phyloP scores from a whole-genome alignment of 2,113 vertebrate species.

The Panthera tigris region DNA sequence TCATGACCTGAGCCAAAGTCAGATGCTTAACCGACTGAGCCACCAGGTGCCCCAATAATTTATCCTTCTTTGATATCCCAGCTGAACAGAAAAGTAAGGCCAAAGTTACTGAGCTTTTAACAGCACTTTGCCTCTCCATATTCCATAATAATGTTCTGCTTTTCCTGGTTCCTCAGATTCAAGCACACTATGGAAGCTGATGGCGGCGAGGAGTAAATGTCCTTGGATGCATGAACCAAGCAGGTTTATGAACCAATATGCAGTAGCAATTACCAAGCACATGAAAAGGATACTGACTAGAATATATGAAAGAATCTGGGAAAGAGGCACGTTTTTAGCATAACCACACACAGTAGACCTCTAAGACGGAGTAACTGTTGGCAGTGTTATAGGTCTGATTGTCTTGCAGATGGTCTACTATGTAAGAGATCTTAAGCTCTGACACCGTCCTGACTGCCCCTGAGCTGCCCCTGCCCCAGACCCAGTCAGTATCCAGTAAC shows the following conservation, averaged over 20 bases:
- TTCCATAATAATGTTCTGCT: background rate
- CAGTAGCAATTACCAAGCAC: conserved; percentile 40
- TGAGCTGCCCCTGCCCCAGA: background rate
- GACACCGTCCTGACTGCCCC: background rate
- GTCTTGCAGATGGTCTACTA: conserved; percentile 51
- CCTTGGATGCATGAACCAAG: background rate
- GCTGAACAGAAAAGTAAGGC: conserved; percentile 14
- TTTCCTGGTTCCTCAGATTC: conserved; percentile 4
- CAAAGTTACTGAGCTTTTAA: background rate
- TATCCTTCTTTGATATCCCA: background rate
- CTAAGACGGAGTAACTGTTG: conserved; percentile 28
- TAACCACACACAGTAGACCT: conserved; percentile 20
- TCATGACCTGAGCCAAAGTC: too few relatives aligned
- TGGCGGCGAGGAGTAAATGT: conserved; percentile 8
- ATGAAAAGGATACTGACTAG: conserved; percentile 34
- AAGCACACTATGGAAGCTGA: background rate
- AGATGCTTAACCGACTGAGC: too few relatives aligned
- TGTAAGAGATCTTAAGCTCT: conserved; percentile 31
- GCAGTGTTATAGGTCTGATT: conserved; percentile 39
- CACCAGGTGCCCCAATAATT: background rate
- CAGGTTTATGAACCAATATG: conserved; percentile 26
- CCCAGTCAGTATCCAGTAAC: background rate
- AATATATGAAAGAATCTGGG: conserved; percentile 40
- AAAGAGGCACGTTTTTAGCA: conserved; percentile 34
- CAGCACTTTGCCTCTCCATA: background rate